phyloP scores from a whole-genome alignment of 2,888 invertebrate species.

The Dolichopus griseipennis region DNA sequence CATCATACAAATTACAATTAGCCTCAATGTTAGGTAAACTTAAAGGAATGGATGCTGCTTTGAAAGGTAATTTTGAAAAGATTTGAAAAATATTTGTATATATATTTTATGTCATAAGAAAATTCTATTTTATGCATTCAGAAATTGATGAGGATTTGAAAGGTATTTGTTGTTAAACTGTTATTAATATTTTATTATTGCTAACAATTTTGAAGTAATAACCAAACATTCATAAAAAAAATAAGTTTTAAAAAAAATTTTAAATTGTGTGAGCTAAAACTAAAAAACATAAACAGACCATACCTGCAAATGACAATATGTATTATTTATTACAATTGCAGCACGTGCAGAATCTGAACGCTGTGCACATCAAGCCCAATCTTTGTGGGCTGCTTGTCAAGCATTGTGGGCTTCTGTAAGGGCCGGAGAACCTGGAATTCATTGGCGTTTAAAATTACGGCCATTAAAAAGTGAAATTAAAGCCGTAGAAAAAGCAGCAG shows the following conservation, averaged over 20 bases:
- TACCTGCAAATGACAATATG: no score
- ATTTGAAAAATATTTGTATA: neutral
- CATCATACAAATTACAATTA: conserved; percentile 60
- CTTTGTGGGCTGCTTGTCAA: conserved; percentile 90
- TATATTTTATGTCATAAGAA: neutral
- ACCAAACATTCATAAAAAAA: no score
- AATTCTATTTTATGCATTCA: conserved; percentile 22
- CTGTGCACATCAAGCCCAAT: conserved; percentile 70
- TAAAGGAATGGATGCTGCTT: conserved; percentile 65
- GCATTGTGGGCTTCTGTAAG: conserved; percentile 70
- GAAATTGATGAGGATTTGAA: conserved; percentile 41
- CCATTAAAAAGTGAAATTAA: conserved; percentile 60
- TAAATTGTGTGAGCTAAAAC: no score
- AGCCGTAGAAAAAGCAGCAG: conserved; percentile 65
- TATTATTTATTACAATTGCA: conserved; percentile 30
- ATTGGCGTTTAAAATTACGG: conserved; percentile 51
- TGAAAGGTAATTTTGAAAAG: conserved; percentile 52
- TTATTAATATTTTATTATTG: no score
- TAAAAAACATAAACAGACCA: no score
- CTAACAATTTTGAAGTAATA: no score
- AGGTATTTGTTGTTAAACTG: conserved; percentile 31
- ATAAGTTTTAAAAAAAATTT: no score
- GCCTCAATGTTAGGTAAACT: conserved; percentile 65
- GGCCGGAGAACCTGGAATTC: conserved; percentile 49
- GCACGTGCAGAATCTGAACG: conserved; percentile 65